phyloP scores from a whole-genome alignment of 2,888 invertebrate genomes.

The Melipona beecheii region DNA sequence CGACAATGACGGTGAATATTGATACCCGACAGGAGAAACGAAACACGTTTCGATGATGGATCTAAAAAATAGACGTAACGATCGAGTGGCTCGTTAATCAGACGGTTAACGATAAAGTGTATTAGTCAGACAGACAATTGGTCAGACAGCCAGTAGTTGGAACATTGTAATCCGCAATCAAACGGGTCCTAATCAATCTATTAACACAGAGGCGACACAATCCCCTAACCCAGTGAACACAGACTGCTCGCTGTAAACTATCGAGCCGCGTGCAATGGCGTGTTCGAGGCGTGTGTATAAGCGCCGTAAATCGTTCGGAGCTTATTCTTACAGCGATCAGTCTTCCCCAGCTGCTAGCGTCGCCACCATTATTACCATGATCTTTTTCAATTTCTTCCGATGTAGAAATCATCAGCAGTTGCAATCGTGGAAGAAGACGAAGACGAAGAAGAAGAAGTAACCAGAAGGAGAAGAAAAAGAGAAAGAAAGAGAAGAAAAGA shows the following conservation, averaged over 20 bases:
- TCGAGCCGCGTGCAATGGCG: neutral
- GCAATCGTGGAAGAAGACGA: too few relatives aligned
- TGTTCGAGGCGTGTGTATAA: neutral
- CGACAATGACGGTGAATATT: neutral
- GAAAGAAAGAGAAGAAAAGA: neutral
- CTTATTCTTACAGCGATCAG: slow-evolving; percentile 1
- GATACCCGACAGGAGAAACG: neutral
- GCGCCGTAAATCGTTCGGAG: neutral
- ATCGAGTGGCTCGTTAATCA: neutral
- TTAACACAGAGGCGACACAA: slow-evolving; percentile 21
- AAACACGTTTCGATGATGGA: too few relatives aligned
- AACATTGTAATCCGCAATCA: slow-evolving; percentile 17
- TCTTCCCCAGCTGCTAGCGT: neutral
- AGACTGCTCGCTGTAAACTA: slow-evolving; percentile 15
- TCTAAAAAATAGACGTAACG: neutral
- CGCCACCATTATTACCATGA: neutral
- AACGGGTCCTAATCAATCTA: slow-evolving; percentile 41
- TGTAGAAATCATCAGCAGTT: neutral
- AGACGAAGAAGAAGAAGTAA: too few relatives aligned
- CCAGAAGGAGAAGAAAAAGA: neutral
- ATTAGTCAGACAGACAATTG: slow-evolving; percentile 27
- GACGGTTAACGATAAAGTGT: neutral
- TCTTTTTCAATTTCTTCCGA: neutral
- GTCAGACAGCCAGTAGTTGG: neutral
- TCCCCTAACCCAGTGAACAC: slow-evolving; percentile 11